A percentile compares a stretch with the other conserved stretches of the same genome.
phyloP scores from a whole-genome alignment of 2,888 invertebrate species.

The Drosophila aldrichi region DNA sequence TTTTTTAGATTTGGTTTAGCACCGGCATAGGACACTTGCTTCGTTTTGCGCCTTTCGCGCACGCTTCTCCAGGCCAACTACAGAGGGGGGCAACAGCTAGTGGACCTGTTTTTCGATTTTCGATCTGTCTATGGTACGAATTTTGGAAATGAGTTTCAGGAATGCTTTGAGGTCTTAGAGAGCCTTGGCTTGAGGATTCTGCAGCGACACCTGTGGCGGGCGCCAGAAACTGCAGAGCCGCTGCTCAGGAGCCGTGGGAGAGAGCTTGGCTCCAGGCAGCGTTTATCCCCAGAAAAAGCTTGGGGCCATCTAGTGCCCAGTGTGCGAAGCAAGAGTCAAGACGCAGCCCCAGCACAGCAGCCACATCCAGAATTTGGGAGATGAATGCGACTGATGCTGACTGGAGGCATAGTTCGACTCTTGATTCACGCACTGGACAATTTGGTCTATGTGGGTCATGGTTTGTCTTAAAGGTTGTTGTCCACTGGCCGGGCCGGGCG shows the following conservation, averaged over 20 bases:
- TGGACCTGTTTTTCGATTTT: constrained; percentile 20
- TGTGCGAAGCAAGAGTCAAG: constrained; percentile 1
- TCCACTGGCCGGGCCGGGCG: constrained; percentile 31
- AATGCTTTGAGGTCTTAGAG: constrained; percentile 66
- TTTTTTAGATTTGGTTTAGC: constrained; percentile 74
- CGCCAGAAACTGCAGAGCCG: background rate
- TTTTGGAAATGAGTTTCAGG: constrained; percentile 77
- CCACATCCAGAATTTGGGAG: constrained; percentile 64
- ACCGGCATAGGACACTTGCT: constrained; percentile 85
- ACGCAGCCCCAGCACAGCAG: background rate
- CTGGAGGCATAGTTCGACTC: background rate
- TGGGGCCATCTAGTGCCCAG: constrained; percentile 19
- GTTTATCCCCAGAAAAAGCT: constrained; percentile 25
- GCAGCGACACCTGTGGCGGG: constrained; percentile 60
- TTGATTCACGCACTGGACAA: constrained; percentile 10
- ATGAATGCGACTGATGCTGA: constrained; percentile 32
- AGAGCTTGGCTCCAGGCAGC: constrained; percentile 61
- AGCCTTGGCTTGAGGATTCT: constrained; percentile 25
- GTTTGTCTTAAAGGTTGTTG: constrained; percentile 58
- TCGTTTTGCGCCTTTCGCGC: constrained; percentile 58
- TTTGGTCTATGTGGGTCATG: constrained; percentile 81
- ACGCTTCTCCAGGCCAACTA: constrained; percentile 10
- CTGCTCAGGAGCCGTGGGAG: constrained; percentile 62
- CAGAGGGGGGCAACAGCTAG: background rate
- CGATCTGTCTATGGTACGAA: constrained; percentile 63